Evolutionary conservation across 2,888 invertebrate species (phyloP).

Genomic region (Steromphala cineraria): DNA sequence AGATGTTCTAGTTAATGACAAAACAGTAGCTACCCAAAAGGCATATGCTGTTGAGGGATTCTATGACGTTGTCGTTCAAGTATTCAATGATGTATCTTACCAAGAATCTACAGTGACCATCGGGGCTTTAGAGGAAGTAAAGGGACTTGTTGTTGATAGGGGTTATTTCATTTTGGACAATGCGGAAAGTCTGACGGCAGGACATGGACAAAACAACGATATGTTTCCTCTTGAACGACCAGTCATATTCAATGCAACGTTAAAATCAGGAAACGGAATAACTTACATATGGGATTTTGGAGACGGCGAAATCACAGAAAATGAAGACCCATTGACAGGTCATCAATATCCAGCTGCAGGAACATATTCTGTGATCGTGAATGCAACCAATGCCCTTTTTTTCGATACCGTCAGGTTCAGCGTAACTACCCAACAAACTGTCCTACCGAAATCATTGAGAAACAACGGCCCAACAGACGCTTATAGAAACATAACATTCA

Average conservation of each 20-base stretch:
- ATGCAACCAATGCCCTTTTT: slow-evolving; percentile 50
- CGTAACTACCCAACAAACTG: slow-evolving; percentile 44
- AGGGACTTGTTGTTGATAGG: slow-evolving; percentile 37
- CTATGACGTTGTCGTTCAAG: slow-evolving; percentile 39
- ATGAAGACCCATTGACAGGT: background rate
- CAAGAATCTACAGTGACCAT: slow-evolving; percentile 18
- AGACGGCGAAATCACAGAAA: slow-evolving; percentile 34
- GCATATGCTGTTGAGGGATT: slow-evolving; percentile 42
- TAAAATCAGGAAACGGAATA: slow-evolving; percentile 47
- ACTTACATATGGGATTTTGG: slow-evolving; percentile 47
- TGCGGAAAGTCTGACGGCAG: slow-evolving; percentile 37
- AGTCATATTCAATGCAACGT: slow-evolving; percentile 38
- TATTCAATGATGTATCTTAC: slow-evolving; percentile 42
- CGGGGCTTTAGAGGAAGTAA: slow-evolving; percentile 47
- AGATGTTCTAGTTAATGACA: slow-evolving; percentile 26
- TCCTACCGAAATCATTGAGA: slow-evolving; percentile 42
- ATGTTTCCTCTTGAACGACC: slow-evolving; percentile 51
- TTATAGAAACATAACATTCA: slow-evolving; percentile 44
- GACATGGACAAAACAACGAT: slow-evolving; percentile 42
- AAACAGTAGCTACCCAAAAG: slow-evolving; percentile 26
- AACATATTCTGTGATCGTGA: slow-evolving; percentile 37
- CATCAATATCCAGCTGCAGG: slow-evolving; percentile 30
- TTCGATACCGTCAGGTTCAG: slow-evolving; percentile 18
- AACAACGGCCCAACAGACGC: slow-evolving; percentile 56
- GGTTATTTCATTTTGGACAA: slow-evolving; percentile 47